Evolutionary conservation across 2,113 vertebrate species (phyloP).

Genomic region (Prinia subflava): DNA sequence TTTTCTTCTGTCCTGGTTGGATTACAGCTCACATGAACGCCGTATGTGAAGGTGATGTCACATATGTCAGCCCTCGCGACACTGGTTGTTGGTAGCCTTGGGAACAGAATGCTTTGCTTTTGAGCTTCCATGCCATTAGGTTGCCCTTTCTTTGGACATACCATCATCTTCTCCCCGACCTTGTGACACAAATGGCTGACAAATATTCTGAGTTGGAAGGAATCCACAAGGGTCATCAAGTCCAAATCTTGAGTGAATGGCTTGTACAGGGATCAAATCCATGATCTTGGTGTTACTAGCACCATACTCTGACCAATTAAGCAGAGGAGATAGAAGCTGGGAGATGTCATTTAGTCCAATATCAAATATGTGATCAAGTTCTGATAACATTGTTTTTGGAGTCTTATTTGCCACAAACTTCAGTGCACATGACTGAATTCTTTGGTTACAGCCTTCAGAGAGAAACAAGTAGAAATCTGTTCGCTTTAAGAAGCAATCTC

Average conservation of each 20-base stretch:
- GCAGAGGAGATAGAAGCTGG: not conserved
- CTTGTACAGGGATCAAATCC: not conserved
- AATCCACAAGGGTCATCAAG: not conserved
- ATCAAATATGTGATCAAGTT: not conserved
- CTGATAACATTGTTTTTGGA: not conserved
- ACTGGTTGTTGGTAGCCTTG: not conserved
- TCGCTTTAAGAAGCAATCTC: not conserved
- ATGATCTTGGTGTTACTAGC: not conserved
- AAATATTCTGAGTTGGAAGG: not conserved
- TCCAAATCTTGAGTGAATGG: not conserved
- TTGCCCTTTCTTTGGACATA: not conserved
- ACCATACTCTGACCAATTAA: not conserved
- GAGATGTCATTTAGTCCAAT: not conserved
- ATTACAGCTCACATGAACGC: not conserved
- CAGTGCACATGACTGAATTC: not conserved
- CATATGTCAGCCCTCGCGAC: not conserved
- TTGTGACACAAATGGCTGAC: not conserved
- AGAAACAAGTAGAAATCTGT: not conserved
- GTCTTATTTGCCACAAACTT: not conserved
- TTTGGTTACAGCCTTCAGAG: not conserved
- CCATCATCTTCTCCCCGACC: not conserved
- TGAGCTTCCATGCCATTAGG: not conserved
- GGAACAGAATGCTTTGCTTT: not conserved
- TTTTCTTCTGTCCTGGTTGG: not conserved
- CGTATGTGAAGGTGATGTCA: not conserved